Base-by-base conservation (phyloP, 2,797 vertebrate species). In the Xenentodon cancila region DNA sequence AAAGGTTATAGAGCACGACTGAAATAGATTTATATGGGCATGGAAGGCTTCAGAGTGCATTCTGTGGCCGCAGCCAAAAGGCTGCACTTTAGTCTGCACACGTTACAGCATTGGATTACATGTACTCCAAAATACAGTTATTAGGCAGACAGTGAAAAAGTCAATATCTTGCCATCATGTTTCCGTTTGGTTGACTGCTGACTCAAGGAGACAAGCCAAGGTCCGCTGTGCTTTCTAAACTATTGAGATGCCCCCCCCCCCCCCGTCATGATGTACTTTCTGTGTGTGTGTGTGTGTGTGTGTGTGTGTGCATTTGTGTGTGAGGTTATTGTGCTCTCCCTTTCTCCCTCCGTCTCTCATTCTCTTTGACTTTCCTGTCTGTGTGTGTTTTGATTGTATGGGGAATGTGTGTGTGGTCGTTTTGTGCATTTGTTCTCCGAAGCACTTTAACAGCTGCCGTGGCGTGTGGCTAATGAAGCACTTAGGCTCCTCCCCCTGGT, bases 91-190 rank as follows among this genome's bases (percentile, higher is more conserved):
- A 83, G 75, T 82, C 79, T 67, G 73, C 79, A 75, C 78, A 77
- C 62, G 69, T 68, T 79, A 80, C 77, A 71, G 79, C 87, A 87
- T 88, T 81, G 79, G 77, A 86, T 85, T 84, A 72, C 78, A 79
- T 90, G 86, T 85, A 80, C 79, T 89, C 88, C 86, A 79, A 87
- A 90, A 92, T 79, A 85, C 84, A 85, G 88, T 88, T 90, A 89
- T 90, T 88, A 91, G 82, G 67, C 80, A 84, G 88, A 88, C 87
- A 79, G 86, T 86, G 86, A 87, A 89, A 87, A 90, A 91, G 89
- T 90, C 90, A 88, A 89, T 91, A 91, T 84, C 82, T 88, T 77
- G 80, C 84, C 89, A 78, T 89, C 86, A 72, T 84, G 80, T 86
- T 91, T 88, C 72, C 77, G 88, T 85, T 88, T 85, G 87, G 84